Conservation (phyloP, 23 tunicate genomes). For the Styela plicata region DNA sequence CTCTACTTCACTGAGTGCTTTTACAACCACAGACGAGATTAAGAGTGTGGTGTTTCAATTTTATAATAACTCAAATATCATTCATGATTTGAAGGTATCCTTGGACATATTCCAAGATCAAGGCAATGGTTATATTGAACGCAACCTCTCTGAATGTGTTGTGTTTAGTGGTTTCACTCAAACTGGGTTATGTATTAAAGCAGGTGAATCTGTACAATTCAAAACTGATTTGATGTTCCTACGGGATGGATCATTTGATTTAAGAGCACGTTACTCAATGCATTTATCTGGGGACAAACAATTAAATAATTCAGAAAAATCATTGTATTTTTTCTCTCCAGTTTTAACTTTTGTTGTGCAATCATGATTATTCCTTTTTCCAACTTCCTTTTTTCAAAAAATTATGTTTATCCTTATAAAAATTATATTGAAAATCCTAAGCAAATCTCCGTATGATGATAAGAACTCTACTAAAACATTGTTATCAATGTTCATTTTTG, state of each 20-base stretch:
- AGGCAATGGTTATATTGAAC: constrained; percentile 68
- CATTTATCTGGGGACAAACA: background rate
- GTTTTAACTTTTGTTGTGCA: background rate
- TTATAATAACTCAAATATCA: background rate
- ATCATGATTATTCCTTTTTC: too few relatives aligned
- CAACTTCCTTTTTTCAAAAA: too few relatives aligned
- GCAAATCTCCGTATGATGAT: too few relatives aligned
- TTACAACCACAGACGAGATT: background rate
- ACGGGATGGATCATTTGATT: constrained; percentile 49
- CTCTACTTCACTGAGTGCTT: background rate
- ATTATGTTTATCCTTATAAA: too few relatives aligned
- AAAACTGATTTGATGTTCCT: constrained; percentile 45
- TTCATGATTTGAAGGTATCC: constrained; percentile 32
- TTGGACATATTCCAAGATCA: constrained; percentile 83
- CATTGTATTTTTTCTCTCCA: background rate
- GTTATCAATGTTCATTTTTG: too few relatives aligned
- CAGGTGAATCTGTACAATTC: constrained; percentile 43
- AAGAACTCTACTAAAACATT: too few relatives aligned
- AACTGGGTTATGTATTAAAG: constrained; percentile 9
- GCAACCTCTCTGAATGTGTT: constrained; percentile 69
- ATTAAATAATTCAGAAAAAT: background rate
- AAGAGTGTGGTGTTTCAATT: constrained; percentile 1
- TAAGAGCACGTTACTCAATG: constrained; percentile 17
- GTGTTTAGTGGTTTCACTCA: constrained; percentile 43
- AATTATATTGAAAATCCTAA: too few relatives aligned